Evolutionary conservation across 35 echinoderm and acorn worm species (phyloP), one percentile per base, ranked within the genome.

Genomic region (Ophioderma brevispina): DNA sequence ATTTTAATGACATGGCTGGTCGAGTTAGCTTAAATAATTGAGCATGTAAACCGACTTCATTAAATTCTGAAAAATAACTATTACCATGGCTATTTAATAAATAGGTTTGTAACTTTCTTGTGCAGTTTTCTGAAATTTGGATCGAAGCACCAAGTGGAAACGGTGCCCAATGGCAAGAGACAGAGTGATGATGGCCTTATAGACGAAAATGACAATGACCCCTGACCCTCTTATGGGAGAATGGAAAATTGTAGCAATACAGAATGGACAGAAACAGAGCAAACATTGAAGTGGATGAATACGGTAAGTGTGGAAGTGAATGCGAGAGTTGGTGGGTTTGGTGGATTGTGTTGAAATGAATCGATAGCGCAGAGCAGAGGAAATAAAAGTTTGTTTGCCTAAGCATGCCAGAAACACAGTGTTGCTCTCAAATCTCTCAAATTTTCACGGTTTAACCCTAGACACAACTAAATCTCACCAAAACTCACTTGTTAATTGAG

Each of bases 201-300:
- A 30, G 88, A 95, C 32, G 34, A 46, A 87, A 28, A 36, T 95
- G 13, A 77, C 83, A 40, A 86, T 95, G 79, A 91, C 88, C 23
- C 75, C 89, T 37, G 89, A 95, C 50, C 93, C 93, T n/a, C 78
- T 87, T 0, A 77, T 95, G 10, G 93, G 93, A 63, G 85, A 64
- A 13, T 95, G 93, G 93, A 87, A 77, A 21, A 95, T 95, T 43
- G 87, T 59, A 13, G 84, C 40, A 32, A 43, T 56, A 21, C 50
- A 86, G 8, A 84, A 35, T 35, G 36, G 59, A 13, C 39, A 80
- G 40, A 82, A 19, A 23, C 40, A 0, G 64, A 76, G 32, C 80
- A 55, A 19, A 83, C 78, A 17, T 95, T 95, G 82, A 32, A 76
- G 93, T 95, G 32, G 84, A 90, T 28, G 89, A 95, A 85, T 95